phyloP scores from a whole-genome alignment of 1,140 invertebrate species.

The Antheraea mylitta region DNA sequence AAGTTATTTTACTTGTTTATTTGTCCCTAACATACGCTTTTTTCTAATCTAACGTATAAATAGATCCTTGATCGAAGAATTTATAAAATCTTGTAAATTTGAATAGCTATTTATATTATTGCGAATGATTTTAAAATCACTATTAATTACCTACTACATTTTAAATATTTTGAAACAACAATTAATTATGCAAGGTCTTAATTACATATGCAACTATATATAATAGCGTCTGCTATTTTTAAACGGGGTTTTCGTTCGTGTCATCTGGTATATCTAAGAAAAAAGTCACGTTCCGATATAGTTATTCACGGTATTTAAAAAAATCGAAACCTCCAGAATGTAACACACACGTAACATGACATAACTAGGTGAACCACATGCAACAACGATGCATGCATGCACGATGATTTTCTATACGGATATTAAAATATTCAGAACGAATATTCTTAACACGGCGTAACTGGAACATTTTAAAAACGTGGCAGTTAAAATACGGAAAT shows the following conservation, averaged over 20 bases:
- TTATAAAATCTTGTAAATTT: too few species aligned
- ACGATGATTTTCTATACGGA: slow-evolving; percentile 2
- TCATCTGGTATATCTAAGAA: neutral
- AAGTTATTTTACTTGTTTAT: neutral
- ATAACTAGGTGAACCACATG: slow-evolving; percentile 10
- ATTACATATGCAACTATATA: neutral
- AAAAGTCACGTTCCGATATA: neutral
- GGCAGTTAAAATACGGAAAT: too few species aligned
- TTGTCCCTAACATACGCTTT: neutral
- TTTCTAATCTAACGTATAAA: too few species aligned
- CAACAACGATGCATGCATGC: slow-evolving; percentile 9
- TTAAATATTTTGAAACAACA: too few species aligned
- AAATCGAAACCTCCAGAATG: slow-evolving; percentile 10
- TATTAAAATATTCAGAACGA: slow-evolving; percentile 7
- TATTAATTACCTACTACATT: too few species aligned
- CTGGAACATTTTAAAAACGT: neutral
- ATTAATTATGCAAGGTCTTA: too few species aligned
- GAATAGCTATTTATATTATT: too few species aligned
- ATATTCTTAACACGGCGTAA: neutral
- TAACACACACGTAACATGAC: neutral
- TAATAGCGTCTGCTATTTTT: neutral
- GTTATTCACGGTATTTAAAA: neutral
- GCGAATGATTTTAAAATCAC: too few species aligned
- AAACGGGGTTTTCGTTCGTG: neutral
- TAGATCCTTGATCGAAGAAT: too few species aligned